Conservation (phyloP, 2,113 vertebrate genomes). For the Lepisosteus oculatus region DNA sequence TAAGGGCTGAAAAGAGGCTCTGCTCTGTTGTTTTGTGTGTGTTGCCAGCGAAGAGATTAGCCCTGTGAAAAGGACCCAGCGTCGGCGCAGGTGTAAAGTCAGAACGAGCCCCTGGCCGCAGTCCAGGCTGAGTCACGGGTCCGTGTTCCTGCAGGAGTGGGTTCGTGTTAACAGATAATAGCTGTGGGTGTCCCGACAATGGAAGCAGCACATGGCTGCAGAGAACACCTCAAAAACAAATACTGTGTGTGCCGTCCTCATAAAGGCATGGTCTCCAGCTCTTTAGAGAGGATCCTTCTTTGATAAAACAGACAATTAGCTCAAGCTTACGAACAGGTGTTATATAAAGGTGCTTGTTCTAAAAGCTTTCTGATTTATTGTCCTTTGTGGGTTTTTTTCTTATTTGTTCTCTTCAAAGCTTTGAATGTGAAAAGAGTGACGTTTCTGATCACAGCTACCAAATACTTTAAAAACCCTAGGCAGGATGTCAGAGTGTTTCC, state of each 20-base stretch:
- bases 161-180: slow-evolving; percentile 55
- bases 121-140: slow-evolving; percentile 42
- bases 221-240: slow-evolving; percentile 61
- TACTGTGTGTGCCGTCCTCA: slow-evolving; percentile 32
- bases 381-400: slow-evolving; percentile 14
- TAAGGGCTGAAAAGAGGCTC: slow-evolving; percentile 18
- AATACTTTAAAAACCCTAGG: slow-evolving; percentile 19
- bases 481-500: not conserved
- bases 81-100: slow-evolving; percentile 48
- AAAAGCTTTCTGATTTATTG: slow-evolving; percentile 33
- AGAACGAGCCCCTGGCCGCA: slow-evolving; percentile 21
- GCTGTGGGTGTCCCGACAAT: slow-evolving; percentile 50
- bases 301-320: slow-evolving; percentile 32
- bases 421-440: slow-evolving; percentile 11
- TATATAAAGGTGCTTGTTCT: slow-evolving; percentile 13
- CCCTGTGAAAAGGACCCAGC: slow-evolving; percentile 33
- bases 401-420: slow-evolving; percentile 19
- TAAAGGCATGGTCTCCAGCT: slow-evolving; percentile 44
- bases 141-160: slow-evolving; percentile 42
- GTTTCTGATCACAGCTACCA: slow-evolving; percentile 13
- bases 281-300: slow-evolving; percentile 37
- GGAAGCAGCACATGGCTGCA: slow-evolving; percentile 50
- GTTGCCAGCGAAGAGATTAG: slow-evolving; percentile 33
- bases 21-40: slow-evolving; percentile 20
- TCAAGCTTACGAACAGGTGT: slow-evolving; percentile 14